Conservation (phyloP, 1,140 invertebrate species). For the Heliconius congener region DNA sequence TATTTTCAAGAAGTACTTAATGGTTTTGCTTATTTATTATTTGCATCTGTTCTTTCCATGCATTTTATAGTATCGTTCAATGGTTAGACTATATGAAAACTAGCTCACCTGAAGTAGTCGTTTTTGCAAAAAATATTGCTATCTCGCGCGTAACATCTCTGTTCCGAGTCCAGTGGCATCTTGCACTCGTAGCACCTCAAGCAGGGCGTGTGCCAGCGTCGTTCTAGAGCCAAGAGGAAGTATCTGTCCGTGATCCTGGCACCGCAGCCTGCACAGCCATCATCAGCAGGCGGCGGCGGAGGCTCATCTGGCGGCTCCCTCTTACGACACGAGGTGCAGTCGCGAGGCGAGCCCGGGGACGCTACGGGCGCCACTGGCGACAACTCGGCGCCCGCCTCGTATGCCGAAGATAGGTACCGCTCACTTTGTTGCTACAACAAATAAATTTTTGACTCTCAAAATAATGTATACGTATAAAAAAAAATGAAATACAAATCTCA, state of each 20-base stretch:
- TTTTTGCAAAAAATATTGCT: slow-evolving; percentile 98
- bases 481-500: no score
- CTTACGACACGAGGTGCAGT: slow-evolving; percentile 78
- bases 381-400: slow-evolving; percentile 86
- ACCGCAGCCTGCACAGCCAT: slow-evolving; percentile 93
- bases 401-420: slow-evolving; percentile 84
- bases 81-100: background rate
- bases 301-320: slow-evolving; percentile 76
- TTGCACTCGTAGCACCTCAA: slow-evolving; percentile 95
- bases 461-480: no score
- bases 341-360: slow-evolving; percentile 80
- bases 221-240: slow-evolving; percentile 95
- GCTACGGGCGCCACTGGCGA: slow-evolving; percentile 86
- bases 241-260: slow-evolving; percentile 92
- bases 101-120: slow-evolving; percentile 96
- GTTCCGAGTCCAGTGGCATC: slow-evolving; percentile 93
- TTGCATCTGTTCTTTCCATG: no score
- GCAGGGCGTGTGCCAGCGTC: slow-evolving; percentile 95
- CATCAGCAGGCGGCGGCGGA: slow-evolving; percentile 73
- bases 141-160: slow-evolving; percentile 96
- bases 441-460: background rate
- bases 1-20: no score
- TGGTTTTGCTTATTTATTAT: no score
- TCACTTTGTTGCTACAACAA: slow-evolving; percentile 82
- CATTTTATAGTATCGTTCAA: no score